A percentile compares a stretch with the other conserved stretches of the same genome.
phyloP scores from a whole-genome alignment of 2,113 vertebrate genomes.

The Silurus meridionalis region DNA sequence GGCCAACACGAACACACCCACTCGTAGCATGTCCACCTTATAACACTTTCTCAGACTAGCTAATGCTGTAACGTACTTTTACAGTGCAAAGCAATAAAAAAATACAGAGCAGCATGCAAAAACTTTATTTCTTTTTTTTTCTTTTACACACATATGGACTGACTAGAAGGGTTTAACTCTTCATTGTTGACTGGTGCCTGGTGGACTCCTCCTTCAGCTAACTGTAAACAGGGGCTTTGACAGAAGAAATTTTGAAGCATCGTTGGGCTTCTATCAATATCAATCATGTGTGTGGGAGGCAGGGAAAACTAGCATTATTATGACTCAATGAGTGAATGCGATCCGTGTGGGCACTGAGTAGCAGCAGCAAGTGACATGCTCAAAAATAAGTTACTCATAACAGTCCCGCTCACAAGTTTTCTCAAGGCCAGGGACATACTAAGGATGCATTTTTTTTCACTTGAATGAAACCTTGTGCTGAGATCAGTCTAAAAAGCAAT shows the following conservation, averaged over 20 bases:
- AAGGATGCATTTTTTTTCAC: neutral
- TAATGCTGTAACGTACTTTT: too few species aligned
- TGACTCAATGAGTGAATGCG: neutral
- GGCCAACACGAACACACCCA: neutral
- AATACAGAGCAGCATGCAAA: neutral
- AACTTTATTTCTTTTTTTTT: neutral
- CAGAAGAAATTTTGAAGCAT: neutral
- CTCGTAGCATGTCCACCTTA: too few species aligned
- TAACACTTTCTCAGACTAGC: too few species aligned
- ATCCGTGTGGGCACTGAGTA: slow-evolving; percentile 6
- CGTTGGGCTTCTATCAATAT: neutral
- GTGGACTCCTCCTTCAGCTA: too few species aligned
- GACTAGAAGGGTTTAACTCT: neutral
- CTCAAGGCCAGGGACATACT: slow-evolving; percentile 21
- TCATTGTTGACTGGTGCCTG: neutral
- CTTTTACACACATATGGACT: neutral
- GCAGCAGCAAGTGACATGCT: slow-evolving; percentile 21
- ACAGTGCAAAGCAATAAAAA: too few species aligned
- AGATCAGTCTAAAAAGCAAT: neutral
- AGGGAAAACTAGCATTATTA: neutral
- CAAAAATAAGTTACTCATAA: slow-evolving; percentile 38
- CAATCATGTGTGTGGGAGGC: neutral
- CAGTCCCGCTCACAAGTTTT: slow-evolving; percentile 30
- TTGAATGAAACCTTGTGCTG: neutral
- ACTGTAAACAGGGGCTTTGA: neutral